phyloP scores from a whole-genome alignment of 2,113 vertebrate genomes.

The Peromyscus maniculatus region DNA sequence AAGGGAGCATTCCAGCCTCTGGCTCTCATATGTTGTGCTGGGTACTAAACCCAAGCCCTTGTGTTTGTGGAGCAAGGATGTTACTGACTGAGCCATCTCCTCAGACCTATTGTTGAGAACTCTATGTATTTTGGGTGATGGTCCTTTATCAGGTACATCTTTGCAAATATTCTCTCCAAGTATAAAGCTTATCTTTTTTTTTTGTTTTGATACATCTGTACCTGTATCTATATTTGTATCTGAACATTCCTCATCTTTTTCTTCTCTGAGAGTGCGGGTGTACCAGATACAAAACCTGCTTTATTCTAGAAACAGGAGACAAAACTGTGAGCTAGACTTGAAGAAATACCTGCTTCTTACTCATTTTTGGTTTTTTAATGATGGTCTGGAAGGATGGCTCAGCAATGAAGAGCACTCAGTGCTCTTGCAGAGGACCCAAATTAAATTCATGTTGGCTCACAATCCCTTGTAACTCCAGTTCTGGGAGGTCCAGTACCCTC shows the following conservation, averaged over 20 bases:
- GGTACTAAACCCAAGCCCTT: background rate
- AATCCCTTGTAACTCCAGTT: background rate
- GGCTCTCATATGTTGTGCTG: background rate
- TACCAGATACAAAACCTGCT: background rate
- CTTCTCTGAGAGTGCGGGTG: background rate
- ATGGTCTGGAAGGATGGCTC: background rate
- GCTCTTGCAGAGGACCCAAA: background rate
- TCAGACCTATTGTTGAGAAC: background rate
- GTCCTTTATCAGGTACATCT: background rate
- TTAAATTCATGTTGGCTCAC: background rate
- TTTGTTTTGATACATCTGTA: background rate
- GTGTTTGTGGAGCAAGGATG: background rate
- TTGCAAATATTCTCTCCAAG: background rate
- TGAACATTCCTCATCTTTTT: background rate
- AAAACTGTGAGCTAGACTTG: background rate
- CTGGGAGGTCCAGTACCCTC: background rate
- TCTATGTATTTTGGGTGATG: background rate
- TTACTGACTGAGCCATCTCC: background rate
- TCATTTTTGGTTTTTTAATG: background rate
- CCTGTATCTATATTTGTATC: background rate
- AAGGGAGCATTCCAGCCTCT: background rate
- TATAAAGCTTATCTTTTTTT: background rate
- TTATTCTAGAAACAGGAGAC: conserved; percentile 38
- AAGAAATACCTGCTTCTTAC: background rate
- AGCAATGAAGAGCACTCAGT: background rate